Evolutionary conservation across 2,113 vertebrate species (phyloP).

Genomic region (Cavia aperea): DNA sequence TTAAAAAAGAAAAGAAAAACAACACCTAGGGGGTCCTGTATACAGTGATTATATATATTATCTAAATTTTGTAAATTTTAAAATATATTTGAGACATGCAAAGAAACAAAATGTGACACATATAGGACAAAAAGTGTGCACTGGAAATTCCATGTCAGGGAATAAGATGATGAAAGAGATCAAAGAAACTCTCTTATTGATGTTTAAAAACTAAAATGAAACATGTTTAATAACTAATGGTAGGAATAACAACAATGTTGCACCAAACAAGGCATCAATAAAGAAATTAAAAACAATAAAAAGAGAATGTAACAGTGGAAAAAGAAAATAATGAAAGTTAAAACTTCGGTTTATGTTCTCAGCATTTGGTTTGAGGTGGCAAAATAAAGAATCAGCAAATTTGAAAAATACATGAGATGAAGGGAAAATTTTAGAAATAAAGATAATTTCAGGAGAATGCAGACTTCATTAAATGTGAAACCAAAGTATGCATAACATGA

Average conservation of each 20-base stretch:
- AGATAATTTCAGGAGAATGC: not conserved
- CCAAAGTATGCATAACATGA: not conserved
- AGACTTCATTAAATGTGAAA: not conserved
- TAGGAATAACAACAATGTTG: not conserved
- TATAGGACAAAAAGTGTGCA: not conserved
- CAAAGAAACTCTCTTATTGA: not conserved
- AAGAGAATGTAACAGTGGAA: not conserved
- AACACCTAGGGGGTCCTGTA: not conserved
- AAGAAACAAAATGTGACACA: not conserved
- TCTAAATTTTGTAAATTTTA: not conserved
- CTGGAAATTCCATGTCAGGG: not conserved
- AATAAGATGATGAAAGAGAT: not conserved
- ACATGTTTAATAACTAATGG: not conserved
- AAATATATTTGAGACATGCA: not conserved
- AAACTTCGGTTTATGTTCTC: not conserved
- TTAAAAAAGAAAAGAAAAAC: no score
- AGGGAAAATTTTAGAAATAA: not conserved
- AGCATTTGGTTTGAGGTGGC: not conserved
- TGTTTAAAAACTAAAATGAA: not conserved
- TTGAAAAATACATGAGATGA: not conserved
- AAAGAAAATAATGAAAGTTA: not conserved
- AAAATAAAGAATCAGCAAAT: not conserved
- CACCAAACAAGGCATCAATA: not conserved
- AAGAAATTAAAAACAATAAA: not conserved
- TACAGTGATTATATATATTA: not conserved